Percentiles rank a stretch among this genome's conserved stretches.
phyloP scores from a whole-genome alignment of 2,888 invertebrate species.

The Tetheella fluctuosa region DNA sequence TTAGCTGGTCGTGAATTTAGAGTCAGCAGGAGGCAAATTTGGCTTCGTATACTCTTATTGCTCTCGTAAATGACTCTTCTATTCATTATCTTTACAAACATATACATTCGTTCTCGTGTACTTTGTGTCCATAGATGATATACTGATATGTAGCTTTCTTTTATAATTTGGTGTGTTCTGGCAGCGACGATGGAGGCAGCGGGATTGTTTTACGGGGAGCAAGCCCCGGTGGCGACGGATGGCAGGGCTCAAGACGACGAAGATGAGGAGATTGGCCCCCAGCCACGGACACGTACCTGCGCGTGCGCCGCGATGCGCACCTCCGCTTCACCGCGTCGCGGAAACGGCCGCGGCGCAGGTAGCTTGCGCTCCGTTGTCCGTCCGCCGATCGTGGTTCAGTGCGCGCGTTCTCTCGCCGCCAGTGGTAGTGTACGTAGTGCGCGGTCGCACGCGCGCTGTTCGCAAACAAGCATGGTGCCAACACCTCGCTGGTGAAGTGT shows the following conservation, averaged over 20 bases:
- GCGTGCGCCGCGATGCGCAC: slow-evolving; percentile 80
- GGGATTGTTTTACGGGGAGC: slow-evolving; percentile 47
- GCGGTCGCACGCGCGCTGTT: slow-evolving; percentile 68
- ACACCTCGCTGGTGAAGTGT: slow-evolving; percentile 75
- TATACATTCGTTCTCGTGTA: no score
- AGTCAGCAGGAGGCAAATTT: no score
- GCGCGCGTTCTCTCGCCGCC: slow-evolving; percentile 82
- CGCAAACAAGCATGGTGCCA: slow-evolving; percentile 75
- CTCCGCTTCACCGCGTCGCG: slow-evolving; percentile 68
- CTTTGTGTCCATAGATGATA: no score
- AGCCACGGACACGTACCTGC: slow-evolving; percentile 63
- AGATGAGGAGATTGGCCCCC: slow-evolving; percentile 51
- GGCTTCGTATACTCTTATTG: no score
- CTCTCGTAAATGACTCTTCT: no score
- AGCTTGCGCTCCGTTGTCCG: slow-evolving; percentile 65
- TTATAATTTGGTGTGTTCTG: neutral
- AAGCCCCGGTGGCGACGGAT: slow-evolving; percentile 25
- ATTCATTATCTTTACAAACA: no score
- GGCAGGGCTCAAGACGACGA: slow-evolving; percentile 37
- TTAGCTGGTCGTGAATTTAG: neutral
- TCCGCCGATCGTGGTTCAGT: slow-evolving; percentile 71
- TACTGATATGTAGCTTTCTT: no score
- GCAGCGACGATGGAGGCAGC: slow-evolving; percentile 26
- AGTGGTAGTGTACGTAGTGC: slow-evolving; percentile 79
- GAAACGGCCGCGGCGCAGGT: slow-evolving; percentile 71